These are phyloP conservation scores for Thamnophis sirtalis DNA, from an alignment of 2,113 vertebrate genomes.

Conservation along the genomic window DNA sequence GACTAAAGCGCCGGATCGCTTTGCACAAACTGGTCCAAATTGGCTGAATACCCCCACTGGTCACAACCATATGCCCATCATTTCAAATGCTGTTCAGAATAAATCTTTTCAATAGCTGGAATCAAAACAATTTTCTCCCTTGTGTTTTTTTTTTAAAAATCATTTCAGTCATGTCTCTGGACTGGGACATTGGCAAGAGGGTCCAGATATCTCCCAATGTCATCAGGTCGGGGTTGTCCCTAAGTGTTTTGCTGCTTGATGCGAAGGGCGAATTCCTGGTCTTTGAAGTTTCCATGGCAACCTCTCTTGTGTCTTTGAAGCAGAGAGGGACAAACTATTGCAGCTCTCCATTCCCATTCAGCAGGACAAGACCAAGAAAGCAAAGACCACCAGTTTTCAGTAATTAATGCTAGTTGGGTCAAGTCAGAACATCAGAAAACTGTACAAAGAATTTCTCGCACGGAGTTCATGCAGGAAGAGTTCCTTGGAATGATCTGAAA, in stretches of 20 bases:
- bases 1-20: no score
- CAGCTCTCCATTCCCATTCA: not conserved
- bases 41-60: no score
- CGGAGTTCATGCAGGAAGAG: not conserved
- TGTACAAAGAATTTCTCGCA: not conserved
- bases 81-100: not conserved
- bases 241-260: not conserved
- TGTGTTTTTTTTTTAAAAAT: not conserved
- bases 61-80: not conserved
- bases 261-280: not conserved
- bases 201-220: not conserved
- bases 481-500: not conserved
- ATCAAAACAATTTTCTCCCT: not conserved
- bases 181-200: not conserved
- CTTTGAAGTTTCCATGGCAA: not conserved
- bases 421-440: not conserved
- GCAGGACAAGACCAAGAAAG: not conserved
- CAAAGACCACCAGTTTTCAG: not conserved
- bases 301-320: not conserved
- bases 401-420: not conserved
- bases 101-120: not conserved
- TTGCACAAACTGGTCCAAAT: no score
- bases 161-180: not conserved
- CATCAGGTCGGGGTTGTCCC: not conserved
- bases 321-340: not conserved